Base-by-base conservation (phyloP, 2,113 vertebrate genomes). In the Acinonyx jubatus region DNA sequence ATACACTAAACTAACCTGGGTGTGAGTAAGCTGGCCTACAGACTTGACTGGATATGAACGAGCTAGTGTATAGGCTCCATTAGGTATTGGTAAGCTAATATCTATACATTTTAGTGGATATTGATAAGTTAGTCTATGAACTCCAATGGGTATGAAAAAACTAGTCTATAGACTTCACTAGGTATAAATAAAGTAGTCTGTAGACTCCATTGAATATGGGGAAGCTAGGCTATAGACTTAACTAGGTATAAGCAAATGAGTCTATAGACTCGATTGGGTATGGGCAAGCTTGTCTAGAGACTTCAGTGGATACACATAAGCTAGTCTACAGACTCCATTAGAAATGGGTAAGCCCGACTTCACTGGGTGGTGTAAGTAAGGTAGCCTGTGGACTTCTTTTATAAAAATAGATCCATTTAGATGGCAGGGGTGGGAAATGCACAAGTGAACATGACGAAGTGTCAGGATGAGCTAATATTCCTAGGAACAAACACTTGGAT, bases 401-500 rank as follows among this genome's bases (percentile, higher is more conserved):
- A 7, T 16, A 9, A 16, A 78, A 63, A 63, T 7, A 23, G 2
- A 5, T n/a, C 29, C 4, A 21, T 76, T 18, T 31, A 4, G 15
- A 19, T 10, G 18, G 13, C 11, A 2, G 29, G 0, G 57, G 57
- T 61, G 57, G 21, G 41, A 76, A 52, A 5, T 50, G 5, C 14
- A 27, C 16, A 21, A 18, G 16, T 23, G 15, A 31, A 3, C 13
- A 1, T 0, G 15, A 8, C 2, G 4, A 29, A 9, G 27, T 15
- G 10, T 57, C 16, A 5, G 41, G 76, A 19, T 2, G 55, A 38
- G 1, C 11, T 14, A 9, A 0, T 41, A 12, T 65, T 80, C 4
- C 48, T 16, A 31, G 14, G 33, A 11, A 66, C 10, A 55, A 27
- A n/a, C 7, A 36, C 10, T 0, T 4, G 36, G 18, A 79, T 63